Percentiles rank a stretch among this genome's conserved stretches.
Evolutionary conservation across 2,797 vertebrate species (phyloP).

Genomic region (Premnoplex brunnescens): DNA sequence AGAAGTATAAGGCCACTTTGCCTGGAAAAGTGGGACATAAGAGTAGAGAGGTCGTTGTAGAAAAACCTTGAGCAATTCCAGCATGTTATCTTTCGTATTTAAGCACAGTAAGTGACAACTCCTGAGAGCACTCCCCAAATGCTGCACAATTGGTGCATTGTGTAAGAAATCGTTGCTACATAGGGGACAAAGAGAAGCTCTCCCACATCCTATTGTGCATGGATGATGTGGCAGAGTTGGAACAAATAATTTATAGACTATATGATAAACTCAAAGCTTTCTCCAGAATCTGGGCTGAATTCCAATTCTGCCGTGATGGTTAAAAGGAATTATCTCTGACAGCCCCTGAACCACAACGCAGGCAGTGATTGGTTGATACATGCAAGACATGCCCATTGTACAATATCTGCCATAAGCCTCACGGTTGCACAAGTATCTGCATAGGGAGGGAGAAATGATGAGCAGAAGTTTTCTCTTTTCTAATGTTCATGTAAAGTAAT

Average conservation of each 20-base stretch:
- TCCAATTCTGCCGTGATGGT: background rate
- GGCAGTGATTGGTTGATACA: background rate
- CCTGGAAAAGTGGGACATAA: background rate
- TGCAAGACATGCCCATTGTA: background rate
- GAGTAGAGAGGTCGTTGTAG: background rate
- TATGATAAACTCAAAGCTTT: background rate
- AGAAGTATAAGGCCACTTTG: background rate
- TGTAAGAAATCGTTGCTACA: background rate
- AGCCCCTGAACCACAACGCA: background rate
- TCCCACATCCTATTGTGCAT: background rate
- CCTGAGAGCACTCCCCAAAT: background rate
- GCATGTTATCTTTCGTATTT: background rate
- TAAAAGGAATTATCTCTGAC: background rate
- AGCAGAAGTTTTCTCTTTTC: background rate
- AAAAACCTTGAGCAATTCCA: background rate
- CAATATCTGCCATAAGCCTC: rapidly evolving
- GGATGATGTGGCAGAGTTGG: background rate
- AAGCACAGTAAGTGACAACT: background rate
- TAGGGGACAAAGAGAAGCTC: background rate
- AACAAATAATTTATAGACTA: slow-evolving; percentile 3
- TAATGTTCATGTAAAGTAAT: background rate
- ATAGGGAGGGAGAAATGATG: background rate
- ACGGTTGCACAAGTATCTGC: background rate
- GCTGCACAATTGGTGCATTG: rapidly evolving
- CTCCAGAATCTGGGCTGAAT: background rate